These are phyloP conservation scores for Ennomos quercinarius DNA, from an alignment of 2,888 invertebrate species.

Conservation along the genomic window DNA sequence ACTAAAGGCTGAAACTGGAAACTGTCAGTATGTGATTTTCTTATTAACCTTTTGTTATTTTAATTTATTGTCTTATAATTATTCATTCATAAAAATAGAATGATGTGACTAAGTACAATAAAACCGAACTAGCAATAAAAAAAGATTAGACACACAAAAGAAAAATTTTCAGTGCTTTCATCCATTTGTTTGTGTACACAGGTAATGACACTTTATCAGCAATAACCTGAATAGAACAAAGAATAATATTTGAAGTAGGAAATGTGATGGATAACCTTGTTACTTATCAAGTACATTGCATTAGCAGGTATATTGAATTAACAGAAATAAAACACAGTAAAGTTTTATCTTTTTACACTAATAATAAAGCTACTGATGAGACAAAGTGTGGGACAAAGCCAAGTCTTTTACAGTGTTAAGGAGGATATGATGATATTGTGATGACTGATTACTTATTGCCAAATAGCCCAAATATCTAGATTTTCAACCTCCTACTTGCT, in stretches of 20 bases:
- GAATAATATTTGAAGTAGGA: constrained; percentile 3
- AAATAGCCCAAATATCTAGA: no score
- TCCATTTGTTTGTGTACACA: no score
- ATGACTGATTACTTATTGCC: no score
- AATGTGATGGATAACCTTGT: background rate
- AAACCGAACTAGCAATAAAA: no score
- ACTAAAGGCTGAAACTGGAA: background rate
- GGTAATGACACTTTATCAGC: no score
- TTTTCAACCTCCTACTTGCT: background rate
- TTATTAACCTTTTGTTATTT: background rate
- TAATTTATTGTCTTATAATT: background rate
- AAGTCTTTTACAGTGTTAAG: no score
- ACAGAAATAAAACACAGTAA: background rate
- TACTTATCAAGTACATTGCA: no score
- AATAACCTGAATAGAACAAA: background rate
- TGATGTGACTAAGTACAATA: background rate
- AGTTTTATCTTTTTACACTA: background rate
- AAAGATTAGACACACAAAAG: no score
- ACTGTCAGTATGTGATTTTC: background rate
- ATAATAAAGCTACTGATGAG: background rate
- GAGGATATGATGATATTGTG: no score
- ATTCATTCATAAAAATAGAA: no score
- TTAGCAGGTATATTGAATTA: no score
- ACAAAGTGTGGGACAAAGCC: background rate
- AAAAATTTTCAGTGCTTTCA: no score